Percentiles rank a stretch among this genome's conserved stretches.
Conservation (phyloP, 1,140 invertebrate species). For the Bombus waltoni region DNA sequence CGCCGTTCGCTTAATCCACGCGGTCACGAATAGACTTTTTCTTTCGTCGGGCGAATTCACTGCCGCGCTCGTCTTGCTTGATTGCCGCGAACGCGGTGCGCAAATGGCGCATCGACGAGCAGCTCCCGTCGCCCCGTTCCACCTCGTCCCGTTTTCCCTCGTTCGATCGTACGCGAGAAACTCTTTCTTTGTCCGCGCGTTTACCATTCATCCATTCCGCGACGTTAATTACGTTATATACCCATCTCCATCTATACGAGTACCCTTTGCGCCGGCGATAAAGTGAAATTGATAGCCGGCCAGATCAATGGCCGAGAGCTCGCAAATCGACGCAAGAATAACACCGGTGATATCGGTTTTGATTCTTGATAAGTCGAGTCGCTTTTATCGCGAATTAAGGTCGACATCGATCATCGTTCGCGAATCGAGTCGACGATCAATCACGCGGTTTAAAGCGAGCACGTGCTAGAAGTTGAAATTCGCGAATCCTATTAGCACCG, state of each 20-base stretch:
- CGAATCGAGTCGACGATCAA: constrained; percentile 15
- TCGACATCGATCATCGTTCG: constrained; percentile 40
- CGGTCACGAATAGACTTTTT: constrained; percentile 56
- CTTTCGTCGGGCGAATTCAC: neutral
- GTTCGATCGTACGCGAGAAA: neutral
- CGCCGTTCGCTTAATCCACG: constrained; percentile 47
- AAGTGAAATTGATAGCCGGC: constrained; percentile 49
- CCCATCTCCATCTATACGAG: neutral
- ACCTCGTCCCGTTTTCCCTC: neutral
- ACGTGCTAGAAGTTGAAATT: neutral
- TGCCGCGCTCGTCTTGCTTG: constrained; percentile 36
- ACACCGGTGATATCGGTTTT: neutral
- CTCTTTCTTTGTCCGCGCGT: neutral
- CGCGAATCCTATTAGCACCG: neutral
- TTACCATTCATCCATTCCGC: neutral
- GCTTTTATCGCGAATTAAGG: constrained; percentile 40
- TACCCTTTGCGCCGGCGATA: constrained; percentile 6
- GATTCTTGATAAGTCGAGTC: constrained; percentile 35
- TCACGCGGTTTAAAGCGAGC: constrained; percentile 3
- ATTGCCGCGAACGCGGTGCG: constrained; percentile 47
- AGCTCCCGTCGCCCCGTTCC: neutral
- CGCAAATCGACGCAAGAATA: neutral
- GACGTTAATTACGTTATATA: constrained; percentile 30
- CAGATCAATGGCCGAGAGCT: neutral
- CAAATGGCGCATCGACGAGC: constrained; percentile 37